A percentile compares a stretch with the other conserved stretches of the same genome.
These are phyloP conservation scores for Molossus alvarezi DNA, from an alignment of 2,797 vertebrate species.

Conservation along the genomic window DNA sequence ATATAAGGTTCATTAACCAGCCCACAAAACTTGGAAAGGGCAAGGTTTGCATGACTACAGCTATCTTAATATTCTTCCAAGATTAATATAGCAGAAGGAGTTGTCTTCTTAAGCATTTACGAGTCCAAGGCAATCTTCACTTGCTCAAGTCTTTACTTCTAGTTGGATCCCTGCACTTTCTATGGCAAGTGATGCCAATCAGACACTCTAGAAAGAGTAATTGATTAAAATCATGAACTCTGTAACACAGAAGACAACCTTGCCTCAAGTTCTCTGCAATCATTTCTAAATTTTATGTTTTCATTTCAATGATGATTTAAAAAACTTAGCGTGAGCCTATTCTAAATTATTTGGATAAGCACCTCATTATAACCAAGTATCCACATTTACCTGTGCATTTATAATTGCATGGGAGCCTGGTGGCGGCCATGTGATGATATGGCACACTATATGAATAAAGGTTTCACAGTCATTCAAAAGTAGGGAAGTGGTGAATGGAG, in stretches of 20 bases:
- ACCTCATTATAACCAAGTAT: conserved; percentile 13
- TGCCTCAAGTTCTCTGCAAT: neutral
- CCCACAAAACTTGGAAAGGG: neutral
- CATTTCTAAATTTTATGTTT: conserved; percentile 44
- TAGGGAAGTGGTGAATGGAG: neutral
- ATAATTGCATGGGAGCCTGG: neutral
- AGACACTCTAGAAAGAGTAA: neutral
- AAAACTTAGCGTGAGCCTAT: neutral
- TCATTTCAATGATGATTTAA: neutral
- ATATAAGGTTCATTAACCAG: neutral
- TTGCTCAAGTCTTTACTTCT: neutral
- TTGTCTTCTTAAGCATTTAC: neutral
- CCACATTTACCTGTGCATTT: neutral
- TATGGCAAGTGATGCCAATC: neutral
- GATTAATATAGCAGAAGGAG: neutral
- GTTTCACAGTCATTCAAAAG: neutral
- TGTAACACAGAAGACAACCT: neutral
- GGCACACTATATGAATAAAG: neutral
- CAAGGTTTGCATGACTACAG: neutral
- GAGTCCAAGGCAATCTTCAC: neutral
- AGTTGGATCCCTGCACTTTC: neutral
- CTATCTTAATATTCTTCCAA: neutral
- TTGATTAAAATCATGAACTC: conserved; percentile 8
- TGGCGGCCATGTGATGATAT: neutral
- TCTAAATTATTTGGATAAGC: neutral